Evolutionary conservation across 2,797 vertebrate species (phyloP).

Genomic region (Gadopsis bispinosus): DNA sequence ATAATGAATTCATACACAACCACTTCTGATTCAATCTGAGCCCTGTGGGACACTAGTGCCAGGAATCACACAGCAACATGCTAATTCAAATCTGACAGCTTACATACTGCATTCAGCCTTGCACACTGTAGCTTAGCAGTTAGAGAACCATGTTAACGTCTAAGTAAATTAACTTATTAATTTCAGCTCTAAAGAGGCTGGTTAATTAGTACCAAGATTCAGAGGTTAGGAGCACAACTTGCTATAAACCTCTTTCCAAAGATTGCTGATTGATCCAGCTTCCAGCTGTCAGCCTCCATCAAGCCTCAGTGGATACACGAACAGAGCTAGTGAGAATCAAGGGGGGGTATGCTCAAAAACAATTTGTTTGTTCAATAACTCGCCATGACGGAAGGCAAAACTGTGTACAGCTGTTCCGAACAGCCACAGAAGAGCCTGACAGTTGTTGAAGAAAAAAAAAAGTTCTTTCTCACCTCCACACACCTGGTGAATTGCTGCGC

Average conservation of each 20-base stretch:
- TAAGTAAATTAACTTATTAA: neutral
- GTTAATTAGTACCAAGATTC: neutral
- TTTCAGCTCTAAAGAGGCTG: neutral
- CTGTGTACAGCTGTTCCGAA: no score
- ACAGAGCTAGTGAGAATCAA: neutral
- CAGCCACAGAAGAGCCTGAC: no score
- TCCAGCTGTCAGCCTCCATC: neutral
- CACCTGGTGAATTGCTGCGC: no score
- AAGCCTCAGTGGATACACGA: neutral
- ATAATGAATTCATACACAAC: conserved; percentile 78
- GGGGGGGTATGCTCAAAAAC: neutral
- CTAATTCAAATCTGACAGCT: conserved; percentile 69
- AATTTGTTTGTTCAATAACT: neutral
- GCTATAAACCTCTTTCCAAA: neutral
- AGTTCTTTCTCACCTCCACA: no score
- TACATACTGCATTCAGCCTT: conserved; percentile 18
- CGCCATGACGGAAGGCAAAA: neutral
- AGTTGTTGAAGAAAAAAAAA: no score
- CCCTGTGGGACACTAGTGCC: conserved; percentile 60
- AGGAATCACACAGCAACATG: conserved; percentile 60
- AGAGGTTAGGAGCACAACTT: neutral
- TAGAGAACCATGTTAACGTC: neutral
- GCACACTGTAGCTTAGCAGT: neutral
- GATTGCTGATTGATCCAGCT: neutral
- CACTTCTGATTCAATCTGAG: conserved; percentile 64